Base-by-base conservation (phyloP, 2,888 invertebrate species). In the Encarsia formosa region DNA sequence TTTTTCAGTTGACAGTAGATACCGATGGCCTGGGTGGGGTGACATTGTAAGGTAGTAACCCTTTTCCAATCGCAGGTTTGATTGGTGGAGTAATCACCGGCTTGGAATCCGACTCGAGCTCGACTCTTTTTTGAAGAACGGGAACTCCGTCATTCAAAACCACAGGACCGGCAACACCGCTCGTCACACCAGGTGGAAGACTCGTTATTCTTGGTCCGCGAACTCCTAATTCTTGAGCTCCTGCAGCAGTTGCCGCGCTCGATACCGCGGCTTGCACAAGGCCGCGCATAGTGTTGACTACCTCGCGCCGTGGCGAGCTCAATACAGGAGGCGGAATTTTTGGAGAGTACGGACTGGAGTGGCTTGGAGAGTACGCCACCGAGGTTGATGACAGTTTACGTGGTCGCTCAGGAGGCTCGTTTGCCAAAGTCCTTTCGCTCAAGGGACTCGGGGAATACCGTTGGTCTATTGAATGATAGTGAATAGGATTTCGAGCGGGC, bases 21-120 rank as follows among this genome's bases (percentile, higher is more conserved):
- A 77, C 77, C 64, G 87, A 83, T 22, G 89, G 89, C 55, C 89
- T 82, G 4, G 91, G 90, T 34, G 91, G 91, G 39, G 92, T 92
- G 22, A 93, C 88, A 73, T 88, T 91, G 66, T 89, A 92, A 0
- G 92, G 91, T 59, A 93, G 75, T 47, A 92, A 75, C 61, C 86
- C 88, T 70, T 91, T 84, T 15, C 78, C 80, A 47, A 66, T 52
- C 19, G 64, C 59, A 5, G 68, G 63, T 55, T 73, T 73, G 1
- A 68, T 61, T 2, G 66, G 64, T 1, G 71, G 68, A 55, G 67
- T 71, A 4, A 65, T 61, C 2, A 66, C 64, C 26, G 63, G 59
- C 56, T 61, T 63, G 13, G 58, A 51, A 24, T 65, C 64, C 0
- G 56, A 35, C 31, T 66, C 62, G 57, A 59, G 50, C 51, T 67